phyloP scores from a whole-genome alignment of 1,140 invertebrate genomes.

The Pseudomyrmex gracilis region DNA sequence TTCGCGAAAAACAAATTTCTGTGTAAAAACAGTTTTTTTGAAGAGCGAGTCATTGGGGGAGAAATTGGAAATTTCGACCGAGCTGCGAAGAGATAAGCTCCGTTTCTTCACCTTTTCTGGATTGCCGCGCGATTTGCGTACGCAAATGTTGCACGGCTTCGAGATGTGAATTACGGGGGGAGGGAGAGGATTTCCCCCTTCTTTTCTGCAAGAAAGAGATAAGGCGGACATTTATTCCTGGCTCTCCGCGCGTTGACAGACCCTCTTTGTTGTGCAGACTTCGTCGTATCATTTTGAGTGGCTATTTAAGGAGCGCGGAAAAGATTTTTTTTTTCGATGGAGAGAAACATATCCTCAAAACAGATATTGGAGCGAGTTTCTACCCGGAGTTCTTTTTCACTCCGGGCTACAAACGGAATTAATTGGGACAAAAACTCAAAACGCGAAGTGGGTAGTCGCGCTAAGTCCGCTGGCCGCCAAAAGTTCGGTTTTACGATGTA shows the following conservation, averaged over 20 bases:
- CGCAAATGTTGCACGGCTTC: conserved; percentile 16
- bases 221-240: conserved; percentile 20
- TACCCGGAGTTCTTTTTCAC: background rate
- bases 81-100: conserved; percentile 1
- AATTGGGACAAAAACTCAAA: background rate
- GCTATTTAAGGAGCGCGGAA: background rate
- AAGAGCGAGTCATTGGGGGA: background rate
- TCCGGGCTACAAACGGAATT: background rate
- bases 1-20: no score
- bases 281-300: conserved; percentile 25
- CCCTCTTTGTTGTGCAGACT: conserved; percentile 25
- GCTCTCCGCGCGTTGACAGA: conserved; percentile 8
- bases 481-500: conserved; percentile 33
- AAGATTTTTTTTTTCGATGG: conserved; percentile 7
- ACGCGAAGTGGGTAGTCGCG: background rate
- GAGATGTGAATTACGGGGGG: conserved; percentile 37
- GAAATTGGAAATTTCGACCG: background rate
- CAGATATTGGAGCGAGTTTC: conserved; percentile 13
- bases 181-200: no score
- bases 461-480: conserved; percentile 13
- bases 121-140: background rate
- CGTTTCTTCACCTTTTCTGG: background rate
- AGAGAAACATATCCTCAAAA: background rate
- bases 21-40: conserved; percentile 6
- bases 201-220: conserved; percentile 20